These are phyloP conservation scores for Protonibea diacanthus DNA, from an alignment of 2,797 vertebrate species.

Conservation along the genomic window DNA sequence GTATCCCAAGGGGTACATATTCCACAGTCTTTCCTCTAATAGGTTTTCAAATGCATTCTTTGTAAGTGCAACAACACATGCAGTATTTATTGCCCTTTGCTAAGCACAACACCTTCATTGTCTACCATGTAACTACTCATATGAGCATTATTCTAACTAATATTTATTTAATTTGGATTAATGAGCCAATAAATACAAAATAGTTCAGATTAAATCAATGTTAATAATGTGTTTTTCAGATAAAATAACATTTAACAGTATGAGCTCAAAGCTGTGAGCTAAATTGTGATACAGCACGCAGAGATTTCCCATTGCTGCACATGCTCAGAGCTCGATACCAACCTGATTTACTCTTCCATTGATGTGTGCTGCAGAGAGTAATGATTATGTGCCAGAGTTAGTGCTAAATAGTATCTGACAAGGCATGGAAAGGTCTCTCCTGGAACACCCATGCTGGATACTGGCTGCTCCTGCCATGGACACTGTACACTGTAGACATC, in stretches of 20 bases:
- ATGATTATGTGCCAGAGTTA: constrained; percentile 86
- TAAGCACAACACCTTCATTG: constrained; percentile 67
- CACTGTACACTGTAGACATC: constrained; percentile 63
- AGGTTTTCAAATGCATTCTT: constrained; percentile 81
- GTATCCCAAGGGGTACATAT: constrained; percentile 73
- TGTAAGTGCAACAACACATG: constrained; percentile 78
- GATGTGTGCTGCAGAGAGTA: constrained; percentile 80
- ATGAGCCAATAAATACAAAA: constrained; percentile 10
- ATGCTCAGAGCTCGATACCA: constrained; percentile 78
- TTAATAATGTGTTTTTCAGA: background rate
- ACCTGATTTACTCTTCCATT: constrained; percentile 82
- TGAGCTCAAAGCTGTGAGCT: constrained; percentile 30
- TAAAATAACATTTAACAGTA: constrained; percentile 29
- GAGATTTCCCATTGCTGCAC: constrained; percentile 67
- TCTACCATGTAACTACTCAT: constrained; percentile 37
- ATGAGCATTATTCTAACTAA: constrained; percentile 31
- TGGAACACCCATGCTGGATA: constrained; percentile 70
- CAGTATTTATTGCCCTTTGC: constrained; percentile 72
- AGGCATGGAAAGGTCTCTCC: constrained; percentile 78
- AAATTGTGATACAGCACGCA: constrained; percentile 38
- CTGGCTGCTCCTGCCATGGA: constrained; percentile 48
- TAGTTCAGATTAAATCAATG: background rate
- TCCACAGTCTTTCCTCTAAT: constrained; percentile 76
- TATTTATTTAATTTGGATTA: constrained; percentile 11
- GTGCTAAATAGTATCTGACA: constrained; percentile 85